phyloP scores from a whole-genome alignment of 1,140 invertebrate species.

The Ceratina japonica region DNA sequence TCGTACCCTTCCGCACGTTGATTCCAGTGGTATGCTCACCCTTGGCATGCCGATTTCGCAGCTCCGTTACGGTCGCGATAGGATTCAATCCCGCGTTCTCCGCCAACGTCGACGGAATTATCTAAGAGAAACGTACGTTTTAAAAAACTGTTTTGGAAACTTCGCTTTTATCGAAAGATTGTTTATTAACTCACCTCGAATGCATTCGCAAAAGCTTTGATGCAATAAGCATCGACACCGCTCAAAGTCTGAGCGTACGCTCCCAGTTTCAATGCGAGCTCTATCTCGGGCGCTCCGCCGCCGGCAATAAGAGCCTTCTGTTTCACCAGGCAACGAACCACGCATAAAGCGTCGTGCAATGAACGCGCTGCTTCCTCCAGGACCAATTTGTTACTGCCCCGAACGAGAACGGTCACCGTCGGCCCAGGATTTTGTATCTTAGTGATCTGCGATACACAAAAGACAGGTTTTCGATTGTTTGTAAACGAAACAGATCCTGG shows the following conservation, averaged over 20 bases:
- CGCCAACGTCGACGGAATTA: conserved; percentile 97
- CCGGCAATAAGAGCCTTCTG: conserved; percentile 94
- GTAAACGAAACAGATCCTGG: no score
- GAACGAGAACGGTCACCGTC: conserved; percentile 95
- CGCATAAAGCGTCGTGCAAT: conserved; percentile 98
- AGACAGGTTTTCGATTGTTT: neutral
- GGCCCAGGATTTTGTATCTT: conserved; percentile 93
- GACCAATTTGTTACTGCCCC: conserved; percentile 98
- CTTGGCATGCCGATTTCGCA: conserved; percentile 95
- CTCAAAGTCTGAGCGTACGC: conserved; percentile 90
- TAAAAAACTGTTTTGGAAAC: neutral
- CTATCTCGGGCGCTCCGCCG: conserved; percentile 98
- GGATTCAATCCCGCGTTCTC: conserved; percentile 99
- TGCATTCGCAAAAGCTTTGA: conserved; percentile 96
- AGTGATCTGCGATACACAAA: conserved; percentile 83
- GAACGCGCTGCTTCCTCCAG: conserved; percentile 97
- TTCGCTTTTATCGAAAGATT: neutral
- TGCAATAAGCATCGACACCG: conserved; percentile 97
- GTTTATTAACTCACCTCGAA: conserved; percentile 85
- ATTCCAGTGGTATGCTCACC: conserved; percentile 93
- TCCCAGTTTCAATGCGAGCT: conserved; percentile 92
- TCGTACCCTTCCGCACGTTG: conserved; percentile 97
- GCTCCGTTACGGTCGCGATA: conserved; percentile 97
- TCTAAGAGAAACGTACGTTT: conserved; percentile 55
- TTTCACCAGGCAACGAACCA: conserved; percentile 97